Evolutionary conservation across 2,888 invertebrate genomes (phyloP).

Genomic region (Sicus ferrugineus): DNA sequence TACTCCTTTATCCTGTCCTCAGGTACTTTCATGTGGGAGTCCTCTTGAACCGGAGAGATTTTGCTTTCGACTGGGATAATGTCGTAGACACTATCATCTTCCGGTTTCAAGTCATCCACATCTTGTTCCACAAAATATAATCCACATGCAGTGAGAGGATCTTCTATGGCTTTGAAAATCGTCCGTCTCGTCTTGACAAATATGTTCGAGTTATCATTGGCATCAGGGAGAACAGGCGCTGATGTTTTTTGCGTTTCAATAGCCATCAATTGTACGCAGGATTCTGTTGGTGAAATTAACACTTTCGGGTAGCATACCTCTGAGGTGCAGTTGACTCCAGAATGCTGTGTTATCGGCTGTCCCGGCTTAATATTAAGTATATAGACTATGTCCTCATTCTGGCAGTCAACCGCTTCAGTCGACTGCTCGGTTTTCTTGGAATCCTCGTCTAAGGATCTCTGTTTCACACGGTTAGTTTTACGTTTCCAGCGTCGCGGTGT

Average conservation of each 20-base stretch:
- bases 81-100: background rate
- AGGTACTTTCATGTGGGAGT: background rate
- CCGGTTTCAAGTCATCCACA: slow-evolving; percentile 42
- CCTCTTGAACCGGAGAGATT: background rate
- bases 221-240: slow-evolving; percentile 30
- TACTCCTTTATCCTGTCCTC: background rate
- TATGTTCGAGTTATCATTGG: slow-evolving; percentile 67
- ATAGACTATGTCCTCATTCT: no score
- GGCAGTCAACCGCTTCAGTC: no score
- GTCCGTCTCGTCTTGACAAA: slow-evolving; percentile 83
- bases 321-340: slow-evolving; percentile 32
- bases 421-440: slow-evolving; percentile 46
- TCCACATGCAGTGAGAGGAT: slow-evolving; percentile 52
- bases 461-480: slow-evolving; percentile 58
- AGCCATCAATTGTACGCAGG: slow-evolving; percentile 43
- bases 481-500: slow-evolving; percentile 62
- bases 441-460: slow-evolving; percentile 60
- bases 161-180: slow-evolving; percentile 76
- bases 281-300: slow-evolving; percentile 45
- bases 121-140: slow-evolving; percentile 55
- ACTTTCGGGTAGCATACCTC: background rate
- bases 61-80: background rate
- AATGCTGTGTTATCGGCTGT: no score
- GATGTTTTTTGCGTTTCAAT: slow-evolving; percentile 34
- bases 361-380: no score